Percentiles rank a stretch among this genome's conserved stretches.
These are phyloP conservation scores for Chiroxiphia lanceolata DNA, from an alignment of 2,797 vertebrate genomes.

Conservation along the genomic window DNA sequence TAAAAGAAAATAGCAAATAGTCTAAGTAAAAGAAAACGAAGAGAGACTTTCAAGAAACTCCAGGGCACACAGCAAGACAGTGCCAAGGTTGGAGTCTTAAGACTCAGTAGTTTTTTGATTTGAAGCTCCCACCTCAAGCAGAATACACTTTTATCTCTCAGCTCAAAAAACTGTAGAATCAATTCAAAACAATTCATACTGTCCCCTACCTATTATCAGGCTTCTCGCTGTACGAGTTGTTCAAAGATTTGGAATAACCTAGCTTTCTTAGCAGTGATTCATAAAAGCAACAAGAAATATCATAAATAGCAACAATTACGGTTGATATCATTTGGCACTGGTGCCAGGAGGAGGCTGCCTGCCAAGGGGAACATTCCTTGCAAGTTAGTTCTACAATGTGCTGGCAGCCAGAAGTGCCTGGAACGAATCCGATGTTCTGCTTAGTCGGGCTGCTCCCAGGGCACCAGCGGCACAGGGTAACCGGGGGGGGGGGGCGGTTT, in stretches of 20 bases:
- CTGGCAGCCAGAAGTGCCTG: slow-evolving; percentile 29
- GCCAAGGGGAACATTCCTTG: slow-evolving; percentile 46
- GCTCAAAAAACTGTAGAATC: neutral
- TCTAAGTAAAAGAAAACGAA: neutral
- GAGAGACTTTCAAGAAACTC: neutral
- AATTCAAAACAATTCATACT: neutral
- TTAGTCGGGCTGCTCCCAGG: neutral
- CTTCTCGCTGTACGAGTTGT: neutral
- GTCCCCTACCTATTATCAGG: neutral
- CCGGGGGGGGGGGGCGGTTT: neutral
- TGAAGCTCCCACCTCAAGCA: neutral
- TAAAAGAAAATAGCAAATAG: neutral
- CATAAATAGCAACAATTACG: slow-evolving; percentile 42
- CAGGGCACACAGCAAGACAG: neutral
- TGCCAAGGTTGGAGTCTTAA: neutral
- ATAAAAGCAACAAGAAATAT: slow-evolving; percentile 26
- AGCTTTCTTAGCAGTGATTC: neutral
- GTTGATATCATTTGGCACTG: neutral
- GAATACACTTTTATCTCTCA: neutral
- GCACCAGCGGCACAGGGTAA: neutral
- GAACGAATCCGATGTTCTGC: neutral
- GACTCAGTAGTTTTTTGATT: neutral
- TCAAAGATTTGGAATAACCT: slow-evolving; percentile 2
- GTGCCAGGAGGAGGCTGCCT: slow-evolving; percentile 1
- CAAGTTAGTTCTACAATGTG: neutral